These are phyloP conservation scores for Oegoconia quadripuncta DNA, from an alignment of 2,888 invertebrate species.

Conservation along the genomic window DNA sequence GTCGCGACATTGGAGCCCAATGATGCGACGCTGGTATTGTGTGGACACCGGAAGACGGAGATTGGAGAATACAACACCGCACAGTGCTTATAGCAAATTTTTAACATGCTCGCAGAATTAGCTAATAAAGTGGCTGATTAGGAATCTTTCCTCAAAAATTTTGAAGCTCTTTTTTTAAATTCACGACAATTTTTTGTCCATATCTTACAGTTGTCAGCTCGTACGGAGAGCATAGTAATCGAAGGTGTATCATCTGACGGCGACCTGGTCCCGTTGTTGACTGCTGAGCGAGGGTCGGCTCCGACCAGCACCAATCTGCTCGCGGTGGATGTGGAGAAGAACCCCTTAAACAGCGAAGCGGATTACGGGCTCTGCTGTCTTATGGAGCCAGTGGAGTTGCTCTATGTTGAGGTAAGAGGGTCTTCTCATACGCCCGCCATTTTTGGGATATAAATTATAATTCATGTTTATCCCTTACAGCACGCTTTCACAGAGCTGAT, in stretches of 20 bases:
- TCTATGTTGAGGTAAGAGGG: slow-evolving; percentile 84
- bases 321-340: slow-evolving; percentile 86
- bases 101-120: no score
- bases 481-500: slow-evolving; percentile 85
- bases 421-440: no score
- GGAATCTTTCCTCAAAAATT: no score
- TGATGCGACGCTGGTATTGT: no score
- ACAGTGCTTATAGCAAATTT: no score
- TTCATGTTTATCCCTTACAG: slow-evolving; percentile 50
- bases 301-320: slow-evolving; percentile 84
- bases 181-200: background rate
- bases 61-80: no score
- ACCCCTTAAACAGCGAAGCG: slow-evolving; percentile 81
- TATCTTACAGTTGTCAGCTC: slow-evolving; percentile 72
- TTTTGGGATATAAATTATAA: background rate
- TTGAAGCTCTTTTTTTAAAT: no score
- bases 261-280: slow-evolving; percentile 83
- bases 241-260: slow-evolving; percentile 87
- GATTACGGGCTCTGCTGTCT: slow-evolving; percentile 83
- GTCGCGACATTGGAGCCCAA: no score
- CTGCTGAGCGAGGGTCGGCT: slow-evolving; percentile 60
- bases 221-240: slow-evolving; percentile 86
- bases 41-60: no score
- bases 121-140: no score
- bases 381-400: slow-evolving; percentile 86